These are phyloP conservation scores for Harpalus rubripes DNA, from an alignment of 2,888 invertebrate genomes.

Conservation along the genomic window DNA sequence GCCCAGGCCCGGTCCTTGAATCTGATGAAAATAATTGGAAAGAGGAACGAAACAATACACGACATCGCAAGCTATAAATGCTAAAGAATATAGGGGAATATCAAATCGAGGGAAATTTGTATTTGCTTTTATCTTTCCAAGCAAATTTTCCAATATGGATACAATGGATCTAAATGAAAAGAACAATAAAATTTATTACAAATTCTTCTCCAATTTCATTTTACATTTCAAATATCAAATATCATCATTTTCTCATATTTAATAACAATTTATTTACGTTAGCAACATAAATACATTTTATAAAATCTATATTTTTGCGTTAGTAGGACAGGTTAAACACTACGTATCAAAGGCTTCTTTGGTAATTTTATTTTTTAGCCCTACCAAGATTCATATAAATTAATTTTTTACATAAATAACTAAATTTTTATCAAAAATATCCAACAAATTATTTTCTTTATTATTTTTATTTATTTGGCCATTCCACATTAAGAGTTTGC, in stretches of 20 bases:
- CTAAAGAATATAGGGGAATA: conserved; percentile 15
- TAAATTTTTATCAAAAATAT: no score
- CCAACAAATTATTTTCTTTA: no score
- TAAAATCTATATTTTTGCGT: no score
- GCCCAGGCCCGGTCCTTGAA: conserved; percentile 7
- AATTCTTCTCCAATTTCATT: neutral
- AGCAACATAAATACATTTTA: no score
- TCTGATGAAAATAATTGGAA: conserved; percentile 65
- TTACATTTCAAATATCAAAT: neutral
- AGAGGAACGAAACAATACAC: conserved; percentile 26
- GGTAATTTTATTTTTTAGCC: no score
- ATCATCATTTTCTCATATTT: neutral
- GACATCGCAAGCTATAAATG: conserved; percentile 24
- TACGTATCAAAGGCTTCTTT: no score
- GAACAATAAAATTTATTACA: conserved; percentile 28
- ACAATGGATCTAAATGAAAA: neutral
- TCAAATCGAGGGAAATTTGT: conserved; percentile 43
- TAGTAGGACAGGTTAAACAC: no score
- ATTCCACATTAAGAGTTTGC: no score
- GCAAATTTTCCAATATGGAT: conserved; percentile 15
- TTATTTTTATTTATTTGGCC: no score
- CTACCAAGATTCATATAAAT: no score
- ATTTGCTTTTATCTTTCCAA: conserved; percentile 50
- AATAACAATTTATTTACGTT: neutral
- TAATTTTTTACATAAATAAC: no score